Evolutionary conservation across 2,113 vertebrate genomes (phyloP), one percentile per base, ranked within the genome.

Genomic region (Rynchops niger): DNA sequence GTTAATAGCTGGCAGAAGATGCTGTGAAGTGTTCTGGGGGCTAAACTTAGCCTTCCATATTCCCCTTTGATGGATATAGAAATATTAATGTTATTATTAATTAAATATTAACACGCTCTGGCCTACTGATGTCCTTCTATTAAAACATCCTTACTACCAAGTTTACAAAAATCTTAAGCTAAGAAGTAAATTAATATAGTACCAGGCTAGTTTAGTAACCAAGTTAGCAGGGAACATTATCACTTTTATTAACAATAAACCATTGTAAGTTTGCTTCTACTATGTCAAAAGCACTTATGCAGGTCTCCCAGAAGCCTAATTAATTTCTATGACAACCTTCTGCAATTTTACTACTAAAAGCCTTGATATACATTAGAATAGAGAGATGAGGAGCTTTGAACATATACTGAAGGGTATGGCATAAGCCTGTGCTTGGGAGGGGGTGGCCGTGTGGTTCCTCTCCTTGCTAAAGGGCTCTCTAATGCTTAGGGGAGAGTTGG

Each of bases 321-420:
- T 59, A 71, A 71, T 90, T 85, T 86, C 38, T 82, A 1, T 88
- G 36, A 77, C 12, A 70, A 53, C 49, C 5, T 82, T 61, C 53
- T 88, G 19, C 47, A 32, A 53, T 70, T 14, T 58, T 73, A 36
- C 26, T 25, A 36, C 56, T 90, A 34, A 82, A 82, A 90, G 62
- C 43, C 71, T 69, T 56, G 50, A n/a, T 45, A 25, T 14, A 22
- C 12, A 12, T 82, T 36, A 65, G 30, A 83, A 45, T 25, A 55
- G 56, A 94, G n/a, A 53, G 4, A 22, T 20, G 1, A 21, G 29
- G 69, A 76, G 29, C 34, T 79, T 9, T 59, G 52, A 65, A 71
- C 13, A 3, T 0, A 4, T n/a, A 4, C 14, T 13, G 23, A 36
- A 32, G 19, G 9, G 3, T 30, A 32, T 5, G 13, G 8, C 9